Percentiles rank a stretch among this genome's conserved stretches.
These are phyloP conservation scores for Congeria kusceri DNA, from an alignment of 2,888 invertebrate genomes.

Conservation along the genomic window DNA sequence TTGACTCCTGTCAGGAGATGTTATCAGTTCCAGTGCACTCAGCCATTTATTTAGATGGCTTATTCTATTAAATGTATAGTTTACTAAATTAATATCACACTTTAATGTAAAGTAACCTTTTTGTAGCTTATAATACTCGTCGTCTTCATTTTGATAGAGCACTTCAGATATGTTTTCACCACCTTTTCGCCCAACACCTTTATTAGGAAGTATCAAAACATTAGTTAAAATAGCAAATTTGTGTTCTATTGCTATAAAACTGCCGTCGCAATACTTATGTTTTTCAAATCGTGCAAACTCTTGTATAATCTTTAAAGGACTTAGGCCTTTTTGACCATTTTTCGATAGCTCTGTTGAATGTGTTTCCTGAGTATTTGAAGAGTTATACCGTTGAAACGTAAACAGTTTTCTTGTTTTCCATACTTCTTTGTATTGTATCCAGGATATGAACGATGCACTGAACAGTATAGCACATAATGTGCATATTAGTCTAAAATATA, in stretches of 20 bases:
- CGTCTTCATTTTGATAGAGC: conserved; percentile 69
- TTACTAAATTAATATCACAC: conserved; percentile 41
- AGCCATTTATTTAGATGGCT: conserved; percentile 66
- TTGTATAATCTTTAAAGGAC: no score
- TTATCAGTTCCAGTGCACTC: conserved; percentile 6
- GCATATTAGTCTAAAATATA: no score
- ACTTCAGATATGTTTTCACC: conserved; percentile 72
- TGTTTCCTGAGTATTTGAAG: no score
- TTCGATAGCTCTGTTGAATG: no score
- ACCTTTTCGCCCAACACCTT: conserved; percentile 60
- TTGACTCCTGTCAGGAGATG: background rate
- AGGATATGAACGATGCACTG: no score
- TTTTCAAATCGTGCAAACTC: no score
- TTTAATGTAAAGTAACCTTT: conserved; percentile 70
- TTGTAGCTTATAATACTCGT: conserved; percentile 68
- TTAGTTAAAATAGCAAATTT: conserved; percentile 59
- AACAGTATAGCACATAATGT: no score
- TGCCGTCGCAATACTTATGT: conserved; percentile 40
- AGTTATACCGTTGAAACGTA: no score
- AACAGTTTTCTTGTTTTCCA: no score
- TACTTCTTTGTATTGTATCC: no score
- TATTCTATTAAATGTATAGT: conserved; percentile 46
- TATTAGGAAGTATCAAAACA: conserved; percentile 60
- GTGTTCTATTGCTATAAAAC: conserved; percentile 57
- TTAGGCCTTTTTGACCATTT: no score